Percentiles rank a stretch among this genome's conserved stretches.
phyloP scores from a whole-genome alignment of 2,113 vertebrate genomes.

The Orycteropus afer region DNA sequence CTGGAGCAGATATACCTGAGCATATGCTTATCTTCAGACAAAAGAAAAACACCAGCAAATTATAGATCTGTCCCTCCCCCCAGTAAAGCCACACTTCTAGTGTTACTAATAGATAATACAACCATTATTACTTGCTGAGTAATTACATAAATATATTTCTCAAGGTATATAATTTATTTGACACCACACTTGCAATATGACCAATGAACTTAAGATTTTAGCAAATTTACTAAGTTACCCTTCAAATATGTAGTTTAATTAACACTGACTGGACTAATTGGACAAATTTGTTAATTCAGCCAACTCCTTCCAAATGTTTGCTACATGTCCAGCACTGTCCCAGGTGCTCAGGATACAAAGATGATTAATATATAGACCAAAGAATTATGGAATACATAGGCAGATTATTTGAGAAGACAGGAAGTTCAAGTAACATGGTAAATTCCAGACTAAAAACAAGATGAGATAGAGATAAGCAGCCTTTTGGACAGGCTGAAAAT shows the following conservation, averaged over 20 bases:
- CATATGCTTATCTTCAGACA: background rate
- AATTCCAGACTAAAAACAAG: background rate
- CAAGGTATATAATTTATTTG: background rate
- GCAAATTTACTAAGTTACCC: background rate
- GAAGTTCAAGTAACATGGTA: background rate
- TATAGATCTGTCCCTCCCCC: background rate
- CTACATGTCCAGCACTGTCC: background rate
- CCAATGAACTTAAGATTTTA: slow-evolving; percentile 13
- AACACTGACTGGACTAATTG: background rate
- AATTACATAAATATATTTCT: background rate
- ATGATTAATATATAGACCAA: background rate
- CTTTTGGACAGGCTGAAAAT: background rate
- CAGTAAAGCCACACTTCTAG: background rate
- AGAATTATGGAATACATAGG: background rate
- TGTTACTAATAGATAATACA: background rate
- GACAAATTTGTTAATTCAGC: background rate
- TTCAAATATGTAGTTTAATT: background rate
- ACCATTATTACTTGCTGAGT: slow-evolving; percentile 2
- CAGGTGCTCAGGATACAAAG: background rate
- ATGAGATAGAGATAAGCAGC: background rate
- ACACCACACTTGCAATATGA: background rate
- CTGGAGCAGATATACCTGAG: background rate
- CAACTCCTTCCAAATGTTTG: background rate
- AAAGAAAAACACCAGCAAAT: slow-evolving; percentile 10
- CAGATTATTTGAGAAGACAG: background rate